A percentile compares a stretch with the other conserved stretches of the same genome.
These are phyloP conservation scores for Orycteropus afer DNA, from an alignment of 2,113 vertebrate species.

Conservation along the genomic window DNA sequence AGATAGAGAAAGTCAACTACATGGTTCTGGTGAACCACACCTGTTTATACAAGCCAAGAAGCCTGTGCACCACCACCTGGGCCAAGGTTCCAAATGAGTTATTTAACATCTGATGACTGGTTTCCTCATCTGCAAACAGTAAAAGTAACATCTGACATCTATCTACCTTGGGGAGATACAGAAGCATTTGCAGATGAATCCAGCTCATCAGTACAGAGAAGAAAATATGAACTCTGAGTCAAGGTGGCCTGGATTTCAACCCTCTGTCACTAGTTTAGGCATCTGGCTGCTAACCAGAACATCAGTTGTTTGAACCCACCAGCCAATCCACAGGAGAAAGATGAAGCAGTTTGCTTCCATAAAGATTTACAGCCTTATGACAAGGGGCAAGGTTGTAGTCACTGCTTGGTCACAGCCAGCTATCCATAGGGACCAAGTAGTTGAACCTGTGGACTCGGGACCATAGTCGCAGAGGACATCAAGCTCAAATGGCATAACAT, in stretches of 20 bases:
- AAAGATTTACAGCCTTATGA: too few relatives aligned
- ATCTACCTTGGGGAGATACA: neutral
- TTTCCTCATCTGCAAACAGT: neutral
- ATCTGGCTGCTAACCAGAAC: too few relatives aligned
- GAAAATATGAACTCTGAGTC: neutral
- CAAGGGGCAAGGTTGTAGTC: too few relatives aligned
- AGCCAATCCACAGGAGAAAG: too few relatives aligned
- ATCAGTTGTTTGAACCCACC: too few relatives aligned
- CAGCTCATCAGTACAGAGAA: neutral
- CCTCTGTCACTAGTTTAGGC: too few relatives aligned
- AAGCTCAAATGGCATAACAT: too few relatives aligned
- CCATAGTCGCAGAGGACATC: too few relatives aligned
- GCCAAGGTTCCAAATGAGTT: neutral
- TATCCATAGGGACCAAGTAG: too few relatives aligned
- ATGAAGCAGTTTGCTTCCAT: too few relatives aligned
- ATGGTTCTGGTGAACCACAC: neutral
- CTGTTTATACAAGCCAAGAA: neutral
- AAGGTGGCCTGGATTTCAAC: neutral
- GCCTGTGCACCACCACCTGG: neutral
- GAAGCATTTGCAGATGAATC: neutral
- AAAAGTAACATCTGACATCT: accelerated
- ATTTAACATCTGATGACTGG: accelerated
- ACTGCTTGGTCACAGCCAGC: too few relatives aligned
- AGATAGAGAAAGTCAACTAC: neutral
- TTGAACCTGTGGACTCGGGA: too few relatives aligned